Conservation (phyloP, 2,113 vertebrate species). For the Triplophysa dalaica region DNA sequence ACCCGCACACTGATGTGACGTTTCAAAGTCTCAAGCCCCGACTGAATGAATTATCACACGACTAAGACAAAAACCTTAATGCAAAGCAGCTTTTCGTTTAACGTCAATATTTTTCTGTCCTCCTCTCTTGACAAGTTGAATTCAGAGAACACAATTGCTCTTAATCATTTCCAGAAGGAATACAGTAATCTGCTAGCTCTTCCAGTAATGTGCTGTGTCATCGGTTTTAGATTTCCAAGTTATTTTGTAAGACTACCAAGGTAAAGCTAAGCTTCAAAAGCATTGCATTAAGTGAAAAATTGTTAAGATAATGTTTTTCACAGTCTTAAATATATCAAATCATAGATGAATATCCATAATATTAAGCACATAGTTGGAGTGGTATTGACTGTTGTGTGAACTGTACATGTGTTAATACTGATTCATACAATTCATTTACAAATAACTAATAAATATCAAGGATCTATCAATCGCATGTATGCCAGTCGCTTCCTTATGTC, state of each 20-base stretch:
- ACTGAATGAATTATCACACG: conserved; percentile 53
- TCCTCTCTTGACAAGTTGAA: conserved; percentile 7
- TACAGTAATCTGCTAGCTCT: neutral
- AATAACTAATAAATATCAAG: neutral
- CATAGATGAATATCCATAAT: neutral
- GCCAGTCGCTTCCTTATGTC: neutral
- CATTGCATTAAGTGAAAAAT: no score
- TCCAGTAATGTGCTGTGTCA: neutral
- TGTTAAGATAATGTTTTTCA: neutral
- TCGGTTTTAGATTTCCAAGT: neutral
- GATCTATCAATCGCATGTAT: neutral
- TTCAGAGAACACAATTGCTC: neutral
- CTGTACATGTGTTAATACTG: conserved; percentile 14
- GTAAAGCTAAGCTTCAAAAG: neutral
- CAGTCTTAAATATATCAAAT: conserved; percentile 9
- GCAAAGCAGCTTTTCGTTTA: conserved; percentile 67
- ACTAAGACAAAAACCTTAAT: conserved; percentile 77
- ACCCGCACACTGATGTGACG: neutral
- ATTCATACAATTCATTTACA: neutral
- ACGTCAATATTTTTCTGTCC: conserved; percentile 11
- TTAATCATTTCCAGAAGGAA: neutral
- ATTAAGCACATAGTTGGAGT: neutral
- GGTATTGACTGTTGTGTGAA: neutral
- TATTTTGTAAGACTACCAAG: neutral
- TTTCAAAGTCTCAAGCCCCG: conserved; percentile 66